Evolutionary conservation across 2,888 invertebrate species (phyloP), one percentile per base, ranked within the genome.

Genomic region (Tetragnatha montana): DNA sequence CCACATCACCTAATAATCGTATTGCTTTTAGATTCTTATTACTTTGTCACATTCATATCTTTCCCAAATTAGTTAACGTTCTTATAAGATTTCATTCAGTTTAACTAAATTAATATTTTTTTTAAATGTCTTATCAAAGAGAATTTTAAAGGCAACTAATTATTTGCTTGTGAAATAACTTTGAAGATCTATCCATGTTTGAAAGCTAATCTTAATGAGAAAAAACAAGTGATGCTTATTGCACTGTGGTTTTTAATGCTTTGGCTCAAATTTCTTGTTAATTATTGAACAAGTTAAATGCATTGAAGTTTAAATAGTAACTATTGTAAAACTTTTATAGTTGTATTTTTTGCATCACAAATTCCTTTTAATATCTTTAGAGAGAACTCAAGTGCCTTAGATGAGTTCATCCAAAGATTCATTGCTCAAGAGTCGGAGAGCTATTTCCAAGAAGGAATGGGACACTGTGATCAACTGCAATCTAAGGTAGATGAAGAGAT

Each of bases 381-480:
- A 7, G 70, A 70, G 21, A 17, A 71, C 12, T 49, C 12, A 12
- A 71, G 17, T 19, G 6, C 49, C 17, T 21, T 51, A 6, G 22
- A 81, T 50, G 35, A 35, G 4, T 81, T 81, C 19, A 70, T 81
- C 6, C 51, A 81, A 35, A 76, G 19, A 35, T 76, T 71, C 10
- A 81, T 87, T 47, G 49, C 76, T 76, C 68, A 76, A 75, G 70
- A 76, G 50, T 70, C 75, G 3, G 87, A 87, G 35, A 87, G 81
- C 22, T 87, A 69, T 75, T 7, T 81, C 12, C 47, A 49, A 17
- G 87, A 87, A 76, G 87, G 81, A 76, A 75, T 21, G 0, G 50
- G 70, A 70, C 81, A 75, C 17, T 81, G 81, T 35, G 21, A 81
- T 0, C 50, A 70, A 49, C 75, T 87, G 49, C 50, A 69, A 2